These are phyloP conservation scores for Halocaridina rubra DNA, from an alignment of 2,888 invertebrate species.

Conservation along the genomic window DNA sequence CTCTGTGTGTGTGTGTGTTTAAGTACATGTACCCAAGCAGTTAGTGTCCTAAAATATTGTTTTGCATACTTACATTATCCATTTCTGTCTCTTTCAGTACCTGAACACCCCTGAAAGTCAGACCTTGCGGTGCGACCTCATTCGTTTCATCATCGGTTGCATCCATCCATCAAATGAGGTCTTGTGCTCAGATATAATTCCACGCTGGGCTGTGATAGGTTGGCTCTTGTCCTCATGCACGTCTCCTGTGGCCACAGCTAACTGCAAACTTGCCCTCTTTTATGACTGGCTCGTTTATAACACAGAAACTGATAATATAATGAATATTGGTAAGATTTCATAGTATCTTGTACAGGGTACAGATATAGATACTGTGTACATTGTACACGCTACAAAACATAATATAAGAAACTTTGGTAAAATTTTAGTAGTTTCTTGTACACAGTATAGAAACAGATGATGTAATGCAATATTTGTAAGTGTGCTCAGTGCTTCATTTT, in stretches of 20 bases:
- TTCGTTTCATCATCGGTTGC: conserved; percentile 91
- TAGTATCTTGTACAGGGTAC: background rate
- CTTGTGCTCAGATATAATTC: conserved; percentile 92
- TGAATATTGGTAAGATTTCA: conserved; percentile 80
- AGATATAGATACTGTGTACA: no score
- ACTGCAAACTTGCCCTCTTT: conserved; percentile 90
- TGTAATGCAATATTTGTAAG: no score
- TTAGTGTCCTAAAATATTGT: conserved; percentile 95
- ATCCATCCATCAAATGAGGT: conserved; percentile 94
- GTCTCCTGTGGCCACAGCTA: conserved; percentile 85
- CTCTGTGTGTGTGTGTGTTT: no score
- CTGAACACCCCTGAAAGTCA: conserved; percentile 91
- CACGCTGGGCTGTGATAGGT: conserved; percentile 94
- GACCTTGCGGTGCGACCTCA: conserved; percentile 90
- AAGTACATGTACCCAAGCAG: no score
- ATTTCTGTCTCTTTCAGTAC: conserved; percentile 74
- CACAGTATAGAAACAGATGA: no score
- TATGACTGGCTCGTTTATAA: conserved; percentile 95
- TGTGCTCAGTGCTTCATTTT: no score
- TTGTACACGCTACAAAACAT: no score
- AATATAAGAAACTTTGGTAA: no score
- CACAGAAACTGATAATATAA: conserved; percentile 90
- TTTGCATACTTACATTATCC: conserved; percentile 38
- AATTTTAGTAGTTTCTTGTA: no score
- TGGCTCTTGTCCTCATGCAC: conserved; percentile 93